These are phyloP conservation scores for Tenebrosternarchus preto DNA, from an alignment of 2,113 vertebrate species.

Conservation along the genomic window DNA sequence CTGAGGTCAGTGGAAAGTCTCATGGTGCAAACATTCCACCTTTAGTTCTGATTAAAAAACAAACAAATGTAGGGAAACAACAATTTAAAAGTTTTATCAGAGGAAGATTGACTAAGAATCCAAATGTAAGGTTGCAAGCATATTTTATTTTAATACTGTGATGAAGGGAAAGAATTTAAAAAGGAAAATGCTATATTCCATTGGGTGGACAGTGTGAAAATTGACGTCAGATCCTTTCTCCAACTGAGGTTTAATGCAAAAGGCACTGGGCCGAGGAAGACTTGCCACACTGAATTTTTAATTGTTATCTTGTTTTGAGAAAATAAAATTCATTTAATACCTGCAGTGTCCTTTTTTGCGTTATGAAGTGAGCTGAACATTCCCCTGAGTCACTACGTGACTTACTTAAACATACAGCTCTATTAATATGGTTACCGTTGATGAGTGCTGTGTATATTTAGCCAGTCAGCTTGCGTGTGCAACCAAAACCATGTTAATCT, in stretches of 20 bases:
- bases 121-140: slow-evolving; percentile 52
- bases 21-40: slow-evolving; percentile 77
- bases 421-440: too few species aligned
- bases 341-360: slow-evolving; percentile 46
- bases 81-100: slow-evolving; percentile 59
- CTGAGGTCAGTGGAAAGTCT: slow-evolving; percentile 50
- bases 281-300: slow-evolving; percentile 73
- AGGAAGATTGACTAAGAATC: slow-evolving; percentile 48
- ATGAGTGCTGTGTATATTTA: too few species aligned
- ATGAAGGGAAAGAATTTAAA: slow-evolving; percentile 46
- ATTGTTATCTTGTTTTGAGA: slow-evolving; percentile 72
- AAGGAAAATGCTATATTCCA: not conserved
- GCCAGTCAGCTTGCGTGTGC: too few species aligned
- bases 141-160: slow-evolving; percentile 65
- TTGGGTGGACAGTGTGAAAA: slow-evolving; percentile 43
- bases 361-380: not conserved
- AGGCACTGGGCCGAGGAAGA: slow-evolving; percentile 58
- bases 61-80: slow-evolving; percentile 12
- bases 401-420: too few species aligned
- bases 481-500: too few species aligned
- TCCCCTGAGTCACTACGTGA: too few species aligned
- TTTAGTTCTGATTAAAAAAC: slow-evolving; percentile 66
- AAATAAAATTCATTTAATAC: slow-evolving; percentile 61
- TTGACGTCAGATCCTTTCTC: slow-evolving; percentile 55
- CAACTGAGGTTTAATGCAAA: slow-evolving; percentile 75